These are phyloP conservation scores for Platysternon megacephalum DNA, from an alignment of 2,113 vertebrate genomes.

Conservation along the genomic window DNA sequence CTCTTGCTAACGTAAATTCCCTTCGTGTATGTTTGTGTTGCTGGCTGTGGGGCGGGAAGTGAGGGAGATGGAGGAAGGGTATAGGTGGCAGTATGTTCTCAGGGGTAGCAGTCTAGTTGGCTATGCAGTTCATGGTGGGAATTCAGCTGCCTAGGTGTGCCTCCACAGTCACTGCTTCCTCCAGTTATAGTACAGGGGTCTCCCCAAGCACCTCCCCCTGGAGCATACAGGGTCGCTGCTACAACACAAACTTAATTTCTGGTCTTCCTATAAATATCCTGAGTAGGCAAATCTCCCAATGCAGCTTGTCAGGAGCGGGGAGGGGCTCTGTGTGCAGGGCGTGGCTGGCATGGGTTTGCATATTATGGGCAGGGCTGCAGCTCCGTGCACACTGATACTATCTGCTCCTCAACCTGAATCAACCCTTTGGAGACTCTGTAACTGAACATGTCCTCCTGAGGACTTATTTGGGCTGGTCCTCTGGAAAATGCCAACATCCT, in stretches of 20 bases:
- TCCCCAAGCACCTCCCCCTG: not conserved
- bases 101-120: not conserved
- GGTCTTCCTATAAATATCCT: conserved; percentile 4
- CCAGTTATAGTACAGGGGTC: not conserved
- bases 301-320: not conserved
- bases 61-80: not conserved
- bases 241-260: conserved; percentile 66
- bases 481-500: not conserved
- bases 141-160: not conserved
- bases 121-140: rapidly evolving
- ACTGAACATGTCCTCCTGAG: not conserved
- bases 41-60: not conserved
- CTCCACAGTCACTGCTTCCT: not conserved
- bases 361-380: not conserved
- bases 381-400: not conserved
- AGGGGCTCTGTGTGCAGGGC: not conserved
- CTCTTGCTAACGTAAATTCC: not conserved
- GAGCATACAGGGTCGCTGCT: conserved; percentile 62
- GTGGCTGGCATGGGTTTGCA: not conserved
- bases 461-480: not conserved
- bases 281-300: not conserved
- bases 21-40: not conserved
- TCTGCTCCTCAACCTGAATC: not conserved
- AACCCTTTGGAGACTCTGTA: not conserved
- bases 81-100: not conserved